Evolutionary conservation across 2,113 vertebrate genomes (phyloP), one percentile per base, ranked within the genome.

Genomic region (Rhinopomastus cyanomelas): DNA sequence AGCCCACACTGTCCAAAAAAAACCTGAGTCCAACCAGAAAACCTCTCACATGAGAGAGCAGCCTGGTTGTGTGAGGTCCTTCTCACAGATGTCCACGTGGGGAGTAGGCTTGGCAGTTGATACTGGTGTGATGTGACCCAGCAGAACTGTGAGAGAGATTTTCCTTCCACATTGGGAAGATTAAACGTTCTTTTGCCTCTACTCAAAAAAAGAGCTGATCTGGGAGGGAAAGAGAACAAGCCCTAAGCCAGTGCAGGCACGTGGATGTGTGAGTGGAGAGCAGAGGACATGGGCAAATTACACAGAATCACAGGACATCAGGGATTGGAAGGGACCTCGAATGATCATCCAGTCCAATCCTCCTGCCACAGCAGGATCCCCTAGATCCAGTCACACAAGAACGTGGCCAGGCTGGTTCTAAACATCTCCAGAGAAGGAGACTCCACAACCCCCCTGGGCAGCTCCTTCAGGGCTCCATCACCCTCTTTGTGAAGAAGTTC

Each of bases 1-100:
- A 37, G 68, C 30, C 59, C 75, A 66, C 0, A 1, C 68, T 84
- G 53, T 72, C 87, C 53, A 88, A 51, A 74, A 84, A n/a, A 84
- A 62, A 62, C 85, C 76, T 65, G 82, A 48, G 55, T 36, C 69
- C 84, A 55, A 52, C 34, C 1, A 5, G 81, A 95, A 96, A 86
- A 61, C 39, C 42, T 86, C 85, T 49, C 22, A 9, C 44, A 18
- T 53, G 66, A 81, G 37, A 57, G 59, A 90, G 36, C 16, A 81
- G 52, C 55, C 66, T 76, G 90, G 81, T 59, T 62, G 92, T 80
- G 92, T 94, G 94, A 90, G 90, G 86, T 95, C 92, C 69, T 91
- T 48, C 74, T 66, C 29, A 48, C 42, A 86, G 90, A 90, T 90
- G 64, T 84, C 49, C 78, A 93, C 69, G 86, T 91, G 69, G 80